phyloP scores from a whole-genome alignment of 2,797 vertebrate species.

The Takifugu ocellatus region DNA sequence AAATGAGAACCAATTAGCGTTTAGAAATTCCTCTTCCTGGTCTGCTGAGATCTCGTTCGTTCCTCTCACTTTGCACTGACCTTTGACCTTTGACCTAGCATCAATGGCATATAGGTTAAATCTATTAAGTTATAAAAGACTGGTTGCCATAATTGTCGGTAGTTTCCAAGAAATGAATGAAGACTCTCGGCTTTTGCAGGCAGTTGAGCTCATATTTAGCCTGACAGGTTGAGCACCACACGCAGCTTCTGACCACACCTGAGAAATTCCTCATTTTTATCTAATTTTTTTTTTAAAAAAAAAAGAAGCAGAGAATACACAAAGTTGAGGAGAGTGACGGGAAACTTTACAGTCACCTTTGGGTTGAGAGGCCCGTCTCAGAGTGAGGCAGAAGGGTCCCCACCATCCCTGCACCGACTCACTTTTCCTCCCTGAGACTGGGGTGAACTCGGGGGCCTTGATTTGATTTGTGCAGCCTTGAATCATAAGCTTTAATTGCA shows the following conservation, averaged over 20 bases:
- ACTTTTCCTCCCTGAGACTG: conserved; percentile 60
- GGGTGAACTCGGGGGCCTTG: conserved; percentile 71
- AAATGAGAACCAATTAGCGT: no score
- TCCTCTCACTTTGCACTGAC: no score
- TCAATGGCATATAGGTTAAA: no score
- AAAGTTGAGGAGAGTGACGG: conserved; percentile 60
- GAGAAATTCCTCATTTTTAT: conserved; percentile 39
- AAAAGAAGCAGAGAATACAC: conserved; percentile 49
- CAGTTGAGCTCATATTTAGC: conserved; percentile 75
- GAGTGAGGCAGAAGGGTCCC: conserved; percentile 53
- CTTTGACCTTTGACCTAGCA: no score
- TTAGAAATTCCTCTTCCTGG: no score
- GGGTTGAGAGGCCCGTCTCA: conserved; percentile 50
- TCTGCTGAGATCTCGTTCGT: no score
- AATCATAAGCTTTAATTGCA: conserved; percentile 84
- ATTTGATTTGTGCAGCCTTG: conserved; percentile 81
- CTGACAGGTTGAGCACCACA: conserved; percentile 79
- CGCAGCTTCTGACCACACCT: conserved; percentile 46
- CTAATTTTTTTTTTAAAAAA: conserved; percentile 41
- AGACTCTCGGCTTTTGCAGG: conserved; percentile 33
- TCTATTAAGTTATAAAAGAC: no score
- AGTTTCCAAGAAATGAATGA: no score
- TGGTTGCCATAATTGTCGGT: no score
- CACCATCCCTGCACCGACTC: conserved; percentile 54
- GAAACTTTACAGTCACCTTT: conserved; percentile 72